These are phyloP conservation scores for Torymus tubicola DNA, from an alignment of 2,888 invertebrate species.

Conservation along the genomic window DNA sequence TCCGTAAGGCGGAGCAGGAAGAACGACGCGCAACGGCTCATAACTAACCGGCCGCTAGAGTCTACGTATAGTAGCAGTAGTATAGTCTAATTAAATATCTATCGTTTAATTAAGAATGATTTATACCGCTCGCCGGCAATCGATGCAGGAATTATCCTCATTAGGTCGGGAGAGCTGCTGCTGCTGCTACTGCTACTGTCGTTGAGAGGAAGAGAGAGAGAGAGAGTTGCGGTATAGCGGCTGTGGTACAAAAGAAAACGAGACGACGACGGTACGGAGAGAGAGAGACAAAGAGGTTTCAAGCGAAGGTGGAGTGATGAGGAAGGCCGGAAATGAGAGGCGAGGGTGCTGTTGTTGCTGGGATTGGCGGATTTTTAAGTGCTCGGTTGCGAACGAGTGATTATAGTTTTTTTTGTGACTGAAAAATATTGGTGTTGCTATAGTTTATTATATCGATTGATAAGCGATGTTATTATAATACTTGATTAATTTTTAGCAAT, in stretches of 20 bases:
- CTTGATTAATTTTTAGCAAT: too few species aligned
- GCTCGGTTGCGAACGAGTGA: too few species aligned
- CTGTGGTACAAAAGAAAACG: constrained; percentile 65
- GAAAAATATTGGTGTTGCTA: too few species aligned
- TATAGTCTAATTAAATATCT: constrained; percentile 74
- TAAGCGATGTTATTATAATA: too few species aligned
- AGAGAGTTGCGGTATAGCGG: constrained; percentile 50
- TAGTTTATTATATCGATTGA: too few species aligned
- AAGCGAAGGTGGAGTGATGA: neutral
- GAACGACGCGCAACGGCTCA: constrained; percentile 63
- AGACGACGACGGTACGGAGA: constrained; percentile 45
- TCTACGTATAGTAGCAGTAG: constrained; percentile 9
- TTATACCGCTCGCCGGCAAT: constrained; percentile 71
- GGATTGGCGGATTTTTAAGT: neutral
- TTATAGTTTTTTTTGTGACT: too few species aligned
- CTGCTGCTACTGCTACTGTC: constrained; percentile 61
- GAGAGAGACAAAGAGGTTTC: neutral
- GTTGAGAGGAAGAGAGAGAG: constrained; percentile 41
- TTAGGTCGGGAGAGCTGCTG: constrained; percentile 68
- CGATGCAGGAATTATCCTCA: constrained; percentile 76
- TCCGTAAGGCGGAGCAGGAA: neutral
- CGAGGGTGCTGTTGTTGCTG: constrained; percentile 62
- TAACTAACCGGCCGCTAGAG: constrained; percentile 67
- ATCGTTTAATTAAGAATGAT: constrained; percentile 76
- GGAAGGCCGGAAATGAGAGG: too few species aligned